Evolutionary conservation across 1,140 invertebrate genomes (phyloP), one percentile per base, ranked within the genome.

Genomic region (Thaumetopoea pityocampa): DNA sequence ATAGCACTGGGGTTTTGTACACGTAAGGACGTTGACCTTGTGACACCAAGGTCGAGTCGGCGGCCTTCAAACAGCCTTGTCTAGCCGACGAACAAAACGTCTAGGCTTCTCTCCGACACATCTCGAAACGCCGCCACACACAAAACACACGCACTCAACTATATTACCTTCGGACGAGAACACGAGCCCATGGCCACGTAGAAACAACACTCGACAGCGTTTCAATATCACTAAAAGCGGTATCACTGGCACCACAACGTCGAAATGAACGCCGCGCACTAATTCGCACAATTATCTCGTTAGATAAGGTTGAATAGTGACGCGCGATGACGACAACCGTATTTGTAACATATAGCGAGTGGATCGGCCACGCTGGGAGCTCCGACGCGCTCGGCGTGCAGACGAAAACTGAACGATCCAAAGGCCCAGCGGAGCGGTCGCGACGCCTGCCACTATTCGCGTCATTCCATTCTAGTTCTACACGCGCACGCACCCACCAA

Each of bases 41-140:
- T 69, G 61, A 50, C 66, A 72, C 56, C 71, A 84, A 84, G 80
- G 80, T 84, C 77, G 69, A 52, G 56, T 50, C 70, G 68, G 64
- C 73, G 77, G 80, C 77, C 79, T 81, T 83, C 77, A 76, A 67
- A 72, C 69, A 81, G 69, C 68, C 74, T 77, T 68, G 72, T 70
- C 76, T 79, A 69, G 69, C 48, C 66, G 54, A 55, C 60, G 50
- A 59, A 49, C 56, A 67, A n/a, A n/a, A n/a, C n/a, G n/a, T n/a
- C n/a, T n/a, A n/a, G 68, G 47, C 66, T 67, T 52, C 66, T 52
- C 42, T 55, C 55, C 52, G 51, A 32, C 43, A 47, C 44, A 62
- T 51, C 56, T 64, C 63, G 47, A 56, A 57, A 59, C 52, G 33
- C 45, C 54, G 36, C 59, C 62, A 41, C 60, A 69, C 55, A 69